Conservation (phyloP, 2,113 vertebrate species). For the Pycnonotus jocosus region DNA sequence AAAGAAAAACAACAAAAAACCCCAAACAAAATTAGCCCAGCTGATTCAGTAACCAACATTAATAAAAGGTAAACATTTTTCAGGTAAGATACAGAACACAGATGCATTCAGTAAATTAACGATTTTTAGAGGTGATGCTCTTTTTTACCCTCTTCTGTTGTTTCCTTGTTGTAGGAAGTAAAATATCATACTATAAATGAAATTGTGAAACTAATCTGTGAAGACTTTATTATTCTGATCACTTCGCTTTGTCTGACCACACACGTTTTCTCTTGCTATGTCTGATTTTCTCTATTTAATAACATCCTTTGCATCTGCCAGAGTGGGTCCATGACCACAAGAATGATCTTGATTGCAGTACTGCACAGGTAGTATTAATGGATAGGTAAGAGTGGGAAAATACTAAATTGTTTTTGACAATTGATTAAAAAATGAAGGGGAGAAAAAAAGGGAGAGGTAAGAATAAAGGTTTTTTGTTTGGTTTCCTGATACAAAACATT, state of each 20-base stretch:
- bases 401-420: neutral
- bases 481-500: neutral
- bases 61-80: neutral
- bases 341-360: neutral
- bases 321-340: neutral
- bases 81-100: neutral
- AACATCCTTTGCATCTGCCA: neutral
- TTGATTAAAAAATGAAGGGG: neutral
- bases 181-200: neutral
- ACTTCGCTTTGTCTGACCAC: neutral
- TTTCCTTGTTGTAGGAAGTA: neutral
- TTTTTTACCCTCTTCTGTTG: neutral
- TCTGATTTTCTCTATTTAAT: neutral
- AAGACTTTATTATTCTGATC: neutral
- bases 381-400: neutral
- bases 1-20: neutral
- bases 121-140: neutral
- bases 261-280: neutral
- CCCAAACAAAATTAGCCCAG: neutral
- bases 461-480: rapidly evolving
- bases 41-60: neutral
- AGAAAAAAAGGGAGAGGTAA: rapidly evolving
- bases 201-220: neutral
- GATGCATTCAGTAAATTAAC: neutral
- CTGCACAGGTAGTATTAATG: neutral